Evolutionary conservation across 1,140 invertebrate genomes (phyloP).

Genomic region (Meteorus sp.): DNA sequence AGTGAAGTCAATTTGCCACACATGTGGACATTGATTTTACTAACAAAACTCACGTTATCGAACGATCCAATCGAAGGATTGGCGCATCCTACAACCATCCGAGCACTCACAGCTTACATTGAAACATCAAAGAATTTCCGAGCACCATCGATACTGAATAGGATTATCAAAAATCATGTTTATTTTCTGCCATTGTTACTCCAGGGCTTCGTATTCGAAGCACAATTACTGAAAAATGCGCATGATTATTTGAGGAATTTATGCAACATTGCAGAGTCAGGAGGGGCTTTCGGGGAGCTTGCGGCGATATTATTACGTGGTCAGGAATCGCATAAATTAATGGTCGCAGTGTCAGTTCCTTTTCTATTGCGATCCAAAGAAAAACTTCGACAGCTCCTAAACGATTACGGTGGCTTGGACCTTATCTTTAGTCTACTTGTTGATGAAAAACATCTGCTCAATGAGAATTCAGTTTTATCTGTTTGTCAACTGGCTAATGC

Average conservation of each 20-base stretch:
- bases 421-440: slow-evolving; percentile 45
- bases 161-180: slow-evolving; percentile 43
- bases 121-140: slow-evolving; percentile 37
- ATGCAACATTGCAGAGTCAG: slow-evolving; percentile 40
- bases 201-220: slow-evolving; percentile 52
- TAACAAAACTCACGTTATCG: slow-evolving; percentile 42
- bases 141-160: slow-evolving; percentile 41
- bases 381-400: slow-evolving; percentile 38
- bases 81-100: slow-evolving; percentile 45
- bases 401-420: slow-evolving; percentile 42
- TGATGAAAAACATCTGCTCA: slow-evolving; percentile 36
- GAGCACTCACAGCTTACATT: slow-evolving; percentile 47
- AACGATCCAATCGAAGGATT: slow-evolving; percentile 43
- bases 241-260: slow-evolving; percentile 40
- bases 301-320: slow-evolving; percentile 42
- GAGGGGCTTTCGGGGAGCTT: slow-evolving; percentile 47
- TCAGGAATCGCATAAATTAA: slow-evolving; percentile 39
- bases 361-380: slow-evolving; percentile 45
- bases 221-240: slow-evolving; percentile 39
- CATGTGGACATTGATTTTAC: slow-evolving; percentile 40
- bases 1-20: slow-evolving; percentile 24
- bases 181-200: slow-evolving; percentile 50
- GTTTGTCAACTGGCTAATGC: slow-evolving; percentile 45
- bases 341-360: slow-evolving; percentile 52
- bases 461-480: slow-evolving; percentile 47